These are phyloP conservation scores for Julus scanicus DNA, from an alignment of 2,888 invertebrate species.

Conservation along the genomic window DNA sequence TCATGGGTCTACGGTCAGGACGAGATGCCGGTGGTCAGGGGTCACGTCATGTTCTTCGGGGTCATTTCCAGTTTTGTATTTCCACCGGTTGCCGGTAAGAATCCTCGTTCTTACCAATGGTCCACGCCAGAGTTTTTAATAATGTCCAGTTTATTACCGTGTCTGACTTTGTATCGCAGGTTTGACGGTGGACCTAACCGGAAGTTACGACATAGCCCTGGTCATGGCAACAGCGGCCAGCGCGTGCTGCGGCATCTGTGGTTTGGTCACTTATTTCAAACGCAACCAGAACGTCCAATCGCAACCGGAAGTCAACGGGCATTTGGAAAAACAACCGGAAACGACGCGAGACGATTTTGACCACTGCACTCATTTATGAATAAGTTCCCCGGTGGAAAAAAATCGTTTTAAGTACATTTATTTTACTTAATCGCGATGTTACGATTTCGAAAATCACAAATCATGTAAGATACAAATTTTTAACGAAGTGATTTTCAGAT, in stretches of 20 bases:
- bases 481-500: too few species aligned
- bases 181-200: conserved; percentile 9
- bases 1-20: conserved; percentile 46
- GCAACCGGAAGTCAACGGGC: too few species aligned
- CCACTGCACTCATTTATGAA: too few species aligned
- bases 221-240: neutral
- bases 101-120: too few species aligned
- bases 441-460: too few species aligned
- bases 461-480: too few species aligned
- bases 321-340: too few species aligned
- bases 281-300: neutral
- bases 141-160: neutral
- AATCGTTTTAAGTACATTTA: too few species aligned
- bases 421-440: too few species aligned
- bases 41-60: conserved; percentile 37
- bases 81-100: conserved; percentile 46
- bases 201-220: conserved; percentile 20
- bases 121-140: too few species aligned
- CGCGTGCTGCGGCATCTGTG: neutral
- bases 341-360: too few species aligned
- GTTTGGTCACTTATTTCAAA: conserved; percentile 7
- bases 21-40: conserved; percentile 32
- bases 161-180: neutral
- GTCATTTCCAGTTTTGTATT: neutral
- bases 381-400: too few species aligned